Evolutionary conservation across 2,113 vertebrate genomes (phyloP).

Genomic region (Herpetotheres cachinnans): DNA sequence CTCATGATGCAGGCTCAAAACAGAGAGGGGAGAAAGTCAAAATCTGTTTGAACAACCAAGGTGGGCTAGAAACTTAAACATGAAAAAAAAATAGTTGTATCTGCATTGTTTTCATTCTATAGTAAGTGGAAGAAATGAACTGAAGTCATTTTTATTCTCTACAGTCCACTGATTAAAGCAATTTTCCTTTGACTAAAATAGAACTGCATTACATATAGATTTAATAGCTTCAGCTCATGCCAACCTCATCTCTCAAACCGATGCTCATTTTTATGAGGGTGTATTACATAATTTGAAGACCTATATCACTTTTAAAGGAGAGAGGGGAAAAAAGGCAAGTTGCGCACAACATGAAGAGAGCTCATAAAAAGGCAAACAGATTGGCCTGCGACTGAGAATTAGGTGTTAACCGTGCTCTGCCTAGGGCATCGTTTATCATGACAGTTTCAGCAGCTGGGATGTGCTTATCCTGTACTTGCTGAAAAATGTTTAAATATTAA

Average conservation of each 20-base stretch:
- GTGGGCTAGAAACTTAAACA: not conserved
- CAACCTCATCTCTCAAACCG: not conserved
- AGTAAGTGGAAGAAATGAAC: not conserved
- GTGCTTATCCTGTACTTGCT: constrained; percentile 17
- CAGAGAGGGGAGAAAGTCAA: not conserved
- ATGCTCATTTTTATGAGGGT: not conserved
- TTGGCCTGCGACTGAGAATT: not conserved
- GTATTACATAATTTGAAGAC: not conserved
- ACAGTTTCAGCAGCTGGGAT: constrained; percentile 37
- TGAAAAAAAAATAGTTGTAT: not conserved
- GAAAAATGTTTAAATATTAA: constrained; percentile 59
- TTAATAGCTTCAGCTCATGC: not conserved
- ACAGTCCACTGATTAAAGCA: not conserved
- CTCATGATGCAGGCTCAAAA: not conserved
- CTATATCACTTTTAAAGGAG: not conserved
- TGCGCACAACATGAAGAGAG: not conserved
- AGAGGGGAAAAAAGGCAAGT: not conserved
- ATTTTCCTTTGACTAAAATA: not conserved
- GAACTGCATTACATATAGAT: not conserved
- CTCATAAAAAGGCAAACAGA: constrained; percentile 26
- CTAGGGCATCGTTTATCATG: constrained; percentile 33
- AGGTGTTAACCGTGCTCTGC: constrained; percentile 36
- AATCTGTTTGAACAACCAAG: not conserved
- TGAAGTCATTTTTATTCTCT: not conserved
- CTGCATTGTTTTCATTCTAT: not conserved